phyloP scores from a whole-genome alignment of 30 jellyfish, hydroid and myxozoan genomes.

The Turritopsis rubra region DNA sequence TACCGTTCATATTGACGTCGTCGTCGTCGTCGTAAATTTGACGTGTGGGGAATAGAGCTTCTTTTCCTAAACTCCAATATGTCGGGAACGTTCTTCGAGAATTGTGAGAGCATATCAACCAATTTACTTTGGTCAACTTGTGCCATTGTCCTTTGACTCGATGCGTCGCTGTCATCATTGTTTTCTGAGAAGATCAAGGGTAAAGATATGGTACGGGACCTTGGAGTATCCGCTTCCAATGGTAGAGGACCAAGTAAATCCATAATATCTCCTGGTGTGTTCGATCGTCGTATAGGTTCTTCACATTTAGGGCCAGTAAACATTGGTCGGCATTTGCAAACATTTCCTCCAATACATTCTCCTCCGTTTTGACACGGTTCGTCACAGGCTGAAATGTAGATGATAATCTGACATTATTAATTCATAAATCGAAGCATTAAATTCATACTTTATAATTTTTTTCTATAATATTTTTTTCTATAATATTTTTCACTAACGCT shows the following conservation, averaged over 20 bases:
- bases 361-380: conserved; percentile 92
- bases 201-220: not conserved
- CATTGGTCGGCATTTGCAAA: conserved; percentile 71
- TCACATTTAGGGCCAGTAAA: conserved; percentile 77
- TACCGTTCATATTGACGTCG: not conserved
- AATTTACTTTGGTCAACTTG: conserved; percentile 36
- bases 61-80: conserved; percentile 15
- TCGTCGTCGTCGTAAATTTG: not conserved
- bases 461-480: too few relatives aligned
- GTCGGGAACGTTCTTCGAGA: not conserved
- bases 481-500: too few relatives aligned
- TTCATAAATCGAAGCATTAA: too few relatives aligned
- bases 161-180: conserved; percentile 19
- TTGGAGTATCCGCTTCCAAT: conserved; percentile 9
- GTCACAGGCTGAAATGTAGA: conserved; percentile 44
- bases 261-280: conserved; percentile 11
- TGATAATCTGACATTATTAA: too few relatives aligned
- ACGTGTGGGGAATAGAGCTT: conserved; percentile 15
- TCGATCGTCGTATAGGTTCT: conserved; percentile 10
- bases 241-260: conserved; percentile 30
- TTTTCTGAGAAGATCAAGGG: conserved; percentile 9
- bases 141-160: conserved; percentile 27
- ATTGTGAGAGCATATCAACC: conserved; percentile 26
- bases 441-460: too few relatives aligned
- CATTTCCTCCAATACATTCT: conserved; percentile 51